Percentiles rank a stretch among this genome's conserved stretches.
Evolutionary conservation across 2,888 invertebrate genomes (phyloP).

Genomic region (Dinocampus coccinellae): DNA sequence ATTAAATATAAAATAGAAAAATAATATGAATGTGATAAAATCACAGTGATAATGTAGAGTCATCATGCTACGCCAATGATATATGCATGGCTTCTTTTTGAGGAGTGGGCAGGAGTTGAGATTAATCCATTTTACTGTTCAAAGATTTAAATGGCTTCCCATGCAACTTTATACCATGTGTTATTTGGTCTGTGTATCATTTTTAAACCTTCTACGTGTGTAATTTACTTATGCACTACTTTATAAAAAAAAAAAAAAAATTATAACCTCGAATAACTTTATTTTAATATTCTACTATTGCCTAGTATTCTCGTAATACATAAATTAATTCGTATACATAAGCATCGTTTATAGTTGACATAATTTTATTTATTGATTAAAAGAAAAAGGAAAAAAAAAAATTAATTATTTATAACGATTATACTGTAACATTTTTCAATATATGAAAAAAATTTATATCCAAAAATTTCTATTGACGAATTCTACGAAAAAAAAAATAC

Average conservation of each 20-base stretch:
- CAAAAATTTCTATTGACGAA: conserved; percentile 7
- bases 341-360: conserved; percentile 10
- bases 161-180: conserved; percentile 61
- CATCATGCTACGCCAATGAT: conserved; percentile 62
- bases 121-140: conserved; percentile 68
- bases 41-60: conserved; percentile 23
- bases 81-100: conserved; percentile 63
- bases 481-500: background rate
- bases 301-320: too few relatives aligned
- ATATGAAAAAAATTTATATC: conserved; percentile 8
- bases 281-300: background rate
- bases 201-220: conserved; percentile 17
- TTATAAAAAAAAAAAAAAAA: conserved; percentile 3
- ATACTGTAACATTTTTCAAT: background rate
- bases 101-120: conserved; percentile 58
- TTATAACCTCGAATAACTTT: background rate
- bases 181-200: conserved; percentile 41
- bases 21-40: conserved; percentile 23
- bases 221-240: conserved; percentile 5
- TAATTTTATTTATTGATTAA: background rate
- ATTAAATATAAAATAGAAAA: background rate
- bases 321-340: background rate
- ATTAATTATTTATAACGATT: background rate
- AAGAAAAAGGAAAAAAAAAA: conserved; percentile 5
- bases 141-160: conserved; percentile 66